These are phyloP conservation scores for Cervus canadensis DNA, from an alignment of 2,113 vertebrate species.

Conservation along the genomic window DNA sequence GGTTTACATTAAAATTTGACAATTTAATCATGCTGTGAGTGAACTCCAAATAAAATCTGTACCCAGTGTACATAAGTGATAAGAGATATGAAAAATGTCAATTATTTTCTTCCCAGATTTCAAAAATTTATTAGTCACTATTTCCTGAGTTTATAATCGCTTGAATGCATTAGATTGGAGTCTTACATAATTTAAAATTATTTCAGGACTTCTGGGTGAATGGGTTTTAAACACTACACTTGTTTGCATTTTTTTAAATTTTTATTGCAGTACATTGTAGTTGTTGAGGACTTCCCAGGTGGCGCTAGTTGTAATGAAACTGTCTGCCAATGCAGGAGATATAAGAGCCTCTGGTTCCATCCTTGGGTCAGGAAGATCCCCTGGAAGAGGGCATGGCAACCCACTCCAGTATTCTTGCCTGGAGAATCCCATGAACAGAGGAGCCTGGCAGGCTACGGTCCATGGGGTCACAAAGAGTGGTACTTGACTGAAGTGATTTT, in stretches of 20 bases:
- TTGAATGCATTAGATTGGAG: background rate
- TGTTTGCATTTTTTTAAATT: background rate
- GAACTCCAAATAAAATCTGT: constrained; percentile 5
- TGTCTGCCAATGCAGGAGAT: background rate
- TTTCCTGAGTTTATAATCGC: background rate
- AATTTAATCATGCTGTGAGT: constrained; percentile 35
- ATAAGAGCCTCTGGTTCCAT: background rate
- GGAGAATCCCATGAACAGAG: background rate
- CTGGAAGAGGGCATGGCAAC: background rate
- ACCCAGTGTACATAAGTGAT: background rate
- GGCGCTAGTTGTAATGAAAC: background rate
- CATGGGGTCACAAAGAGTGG: background rate
- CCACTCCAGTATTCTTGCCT: background rate
- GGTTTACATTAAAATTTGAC: constrained; percentile 41
- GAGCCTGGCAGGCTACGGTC: background rate
- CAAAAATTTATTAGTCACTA: background rate
- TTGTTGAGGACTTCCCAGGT: background rate
- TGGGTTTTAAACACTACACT: background rate
- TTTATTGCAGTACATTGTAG: background rate
- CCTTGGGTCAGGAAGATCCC: background rate
- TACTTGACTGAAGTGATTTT: background rate
- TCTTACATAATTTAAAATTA: background rate
- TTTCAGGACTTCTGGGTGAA: background rate
- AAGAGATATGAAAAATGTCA: background rate
- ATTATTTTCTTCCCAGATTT: background rate